phyloP scores from a whole-genome alignment of 2,113 vertebrate genomes.

The Malurus cyaneus region DNA sequence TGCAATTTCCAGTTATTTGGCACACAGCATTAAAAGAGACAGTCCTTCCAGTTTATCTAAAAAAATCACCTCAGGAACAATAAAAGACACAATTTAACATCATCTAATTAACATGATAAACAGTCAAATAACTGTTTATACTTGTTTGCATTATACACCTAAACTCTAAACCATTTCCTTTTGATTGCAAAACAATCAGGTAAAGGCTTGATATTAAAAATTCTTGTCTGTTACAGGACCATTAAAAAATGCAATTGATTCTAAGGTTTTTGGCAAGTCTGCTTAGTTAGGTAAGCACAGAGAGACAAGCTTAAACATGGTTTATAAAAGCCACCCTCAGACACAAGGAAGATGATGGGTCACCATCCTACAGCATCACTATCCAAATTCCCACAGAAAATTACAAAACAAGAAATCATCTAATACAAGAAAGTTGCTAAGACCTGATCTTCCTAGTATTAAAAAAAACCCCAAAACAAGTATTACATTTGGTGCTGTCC shows the following conservation, averaged over 20 bases:
- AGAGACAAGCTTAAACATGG: neutral
- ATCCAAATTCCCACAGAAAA: neutral
- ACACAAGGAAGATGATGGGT: neutral
- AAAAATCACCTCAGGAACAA: neutral
- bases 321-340: neutral
- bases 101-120: neutral
- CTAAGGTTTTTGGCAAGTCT: neutral
- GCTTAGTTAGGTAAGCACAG: neutral
- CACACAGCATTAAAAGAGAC: neutral
- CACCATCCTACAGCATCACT: neutral
- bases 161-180: neutral
- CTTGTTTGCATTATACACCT: neutral
- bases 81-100: neutral
- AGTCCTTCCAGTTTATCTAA: neutral
- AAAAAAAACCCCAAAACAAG: neutral
- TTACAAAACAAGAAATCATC: neutral
- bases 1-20: neutral
- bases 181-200: neutral
- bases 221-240: accelerated
- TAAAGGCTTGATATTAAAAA: neutral
- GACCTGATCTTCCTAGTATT: neutral
- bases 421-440: neutral
- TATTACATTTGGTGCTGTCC: neutral
- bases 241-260: neutral
- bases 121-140: neutral